phyloP scores from a whole-genome alignment of 2,797 vertebrate species.

The Lemur catta region DNA sequence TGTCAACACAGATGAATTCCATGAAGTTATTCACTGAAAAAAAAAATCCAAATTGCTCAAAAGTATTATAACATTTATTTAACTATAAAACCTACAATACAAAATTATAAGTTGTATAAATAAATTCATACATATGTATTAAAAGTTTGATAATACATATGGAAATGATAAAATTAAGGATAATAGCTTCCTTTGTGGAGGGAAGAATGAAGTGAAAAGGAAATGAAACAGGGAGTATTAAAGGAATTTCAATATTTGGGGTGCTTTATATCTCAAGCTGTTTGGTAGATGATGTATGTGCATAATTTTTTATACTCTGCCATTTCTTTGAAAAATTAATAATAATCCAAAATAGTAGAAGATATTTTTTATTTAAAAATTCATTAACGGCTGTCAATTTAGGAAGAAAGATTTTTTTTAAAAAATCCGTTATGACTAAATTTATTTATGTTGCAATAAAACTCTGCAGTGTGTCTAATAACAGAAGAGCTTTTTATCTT shows the following conservation, averaged over 20 bases:
- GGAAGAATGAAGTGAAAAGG: not conserved
- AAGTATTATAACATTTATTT: not conserved
- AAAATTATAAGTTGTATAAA: not conserved
- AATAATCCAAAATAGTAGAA: not conserved
- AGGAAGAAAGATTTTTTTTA: not conserved
- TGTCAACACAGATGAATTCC: not conserved
- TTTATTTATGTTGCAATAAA: not conserved
- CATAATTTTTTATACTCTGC: not conserved
- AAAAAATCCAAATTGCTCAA: not conserved
- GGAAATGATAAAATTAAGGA: not conserved
- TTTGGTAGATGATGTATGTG: not conserved
- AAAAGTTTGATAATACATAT: not conserved
- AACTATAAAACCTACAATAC: not conserved
- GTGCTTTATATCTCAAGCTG: not conserved
- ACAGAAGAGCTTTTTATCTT: not conserved
- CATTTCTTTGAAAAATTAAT: constrained; percentile 22
- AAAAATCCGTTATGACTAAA: not conserved
- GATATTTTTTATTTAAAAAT: not conserved
- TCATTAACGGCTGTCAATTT: not conserved
- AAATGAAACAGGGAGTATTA: not conserved
- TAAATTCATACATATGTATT: not conserved
- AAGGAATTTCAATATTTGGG: not conserved
- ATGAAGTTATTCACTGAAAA: not conserved
- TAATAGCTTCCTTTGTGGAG: not conserved
- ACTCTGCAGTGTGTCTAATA: not conserved